Conservation (phyloP, 2,113 vertebrate genomes). For the Elaphurus davidianus region DNA sequence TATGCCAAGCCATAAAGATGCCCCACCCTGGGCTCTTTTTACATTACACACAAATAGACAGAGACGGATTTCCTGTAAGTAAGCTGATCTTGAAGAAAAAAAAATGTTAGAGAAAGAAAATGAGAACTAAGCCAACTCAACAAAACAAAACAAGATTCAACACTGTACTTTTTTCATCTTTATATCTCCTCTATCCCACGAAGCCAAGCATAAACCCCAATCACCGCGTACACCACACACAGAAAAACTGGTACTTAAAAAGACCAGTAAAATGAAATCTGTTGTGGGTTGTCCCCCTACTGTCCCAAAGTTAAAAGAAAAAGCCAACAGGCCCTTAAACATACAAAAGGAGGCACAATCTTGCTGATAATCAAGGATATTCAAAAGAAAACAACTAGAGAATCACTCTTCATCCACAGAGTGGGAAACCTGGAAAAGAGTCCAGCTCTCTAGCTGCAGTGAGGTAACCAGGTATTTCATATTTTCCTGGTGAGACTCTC, state of each 20-base stretch:
- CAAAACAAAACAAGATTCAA: constrained; percentile 25
- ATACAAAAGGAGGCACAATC: background rate
- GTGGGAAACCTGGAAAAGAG: background rate
- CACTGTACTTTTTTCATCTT: background rate
- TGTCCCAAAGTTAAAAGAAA: background rate
- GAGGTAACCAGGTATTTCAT: background rate
- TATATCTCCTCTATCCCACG: background rate
- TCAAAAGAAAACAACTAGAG: background rate
- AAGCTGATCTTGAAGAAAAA: constrained; percentile 61
- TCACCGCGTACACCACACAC: background rate
- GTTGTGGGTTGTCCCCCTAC: background rate
- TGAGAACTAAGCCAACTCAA: constrained; percentile 50
- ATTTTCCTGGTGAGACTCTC: background rate
- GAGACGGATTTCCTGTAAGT: constrained; percentile 72
- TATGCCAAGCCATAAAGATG: constrained; percentile 21
- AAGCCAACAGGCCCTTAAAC: background rate
- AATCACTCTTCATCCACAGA: background rate
- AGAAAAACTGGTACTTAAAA: background rate
- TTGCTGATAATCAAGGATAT: background rate
- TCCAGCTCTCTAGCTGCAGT: background rate
- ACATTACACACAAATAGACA: constrained; percentile 58
- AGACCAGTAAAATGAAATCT: background rate
- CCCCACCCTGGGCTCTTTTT: constrained; percentile 56
- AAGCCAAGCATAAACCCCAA: background rate
- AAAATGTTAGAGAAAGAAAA: constrained; percentile 50